phyloP scores from a whole-genome alignment of 2,113 vertebrate genomes.

The Strigops habroptila region DNA sequence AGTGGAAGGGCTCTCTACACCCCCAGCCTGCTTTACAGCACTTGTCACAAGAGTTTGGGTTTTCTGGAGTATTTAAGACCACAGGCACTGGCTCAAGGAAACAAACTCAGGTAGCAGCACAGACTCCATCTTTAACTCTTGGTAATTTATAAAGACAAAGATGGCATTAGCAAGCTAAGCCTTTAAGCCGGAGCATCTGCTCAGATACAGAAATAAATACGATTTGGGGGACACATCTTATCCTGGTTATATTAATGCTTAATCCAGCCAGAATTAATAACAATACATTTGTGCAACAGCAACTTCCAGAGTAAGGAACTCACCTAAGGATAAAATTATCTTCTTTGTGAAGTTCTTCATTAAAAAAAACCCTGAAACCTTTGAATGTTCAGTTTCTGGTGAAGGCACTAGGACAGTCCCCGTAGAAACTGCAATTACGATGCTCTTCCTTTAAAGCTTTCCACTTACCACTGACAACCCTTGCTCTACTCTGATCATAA shows the following conservation, averaged over 20 bases:
- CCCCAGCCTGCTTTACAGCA: background rate
- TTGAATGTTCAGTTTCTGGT: background rate
- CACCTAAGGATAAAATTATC: background rate
- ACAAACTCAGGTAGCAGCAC: background rate
- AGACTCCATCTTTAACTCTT: conserved; percentile 14
- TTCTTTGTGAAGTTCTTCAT: background rate
- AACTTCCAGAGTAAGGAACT: background rate
- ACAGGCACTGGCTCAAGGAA: background rate
- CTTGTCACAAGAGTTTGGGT: background rate
- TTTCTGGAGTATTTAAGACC: background rate
- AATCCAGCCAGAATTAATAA: conserved; percentile 41
- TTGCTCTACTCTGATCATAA: background rate
- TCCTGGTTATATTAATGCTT: conserved; percentile 38
- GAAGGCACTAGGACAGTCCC: background rate
- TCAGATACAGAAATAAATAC: conserved; percentile 66
- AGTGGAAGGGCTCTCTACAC: background rate
- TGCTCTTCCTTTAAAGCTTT: background rate
- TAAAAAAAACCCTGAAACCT: background rate
- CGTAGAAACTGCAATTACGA: background rate
- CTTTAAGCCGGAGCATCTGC: conserved; percentile 59
- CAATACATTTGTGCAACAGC: background rate
- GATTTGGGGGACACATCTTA: conserved; percentile 23
- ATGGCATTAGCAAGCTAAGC: conserved; percentile 59
- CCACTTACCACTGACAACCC: background rate
- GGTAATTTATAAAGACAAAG: background rate